Conservation (phyloP, 2,888 invertebrate species). For the Itoplectis maculator region DNA sequence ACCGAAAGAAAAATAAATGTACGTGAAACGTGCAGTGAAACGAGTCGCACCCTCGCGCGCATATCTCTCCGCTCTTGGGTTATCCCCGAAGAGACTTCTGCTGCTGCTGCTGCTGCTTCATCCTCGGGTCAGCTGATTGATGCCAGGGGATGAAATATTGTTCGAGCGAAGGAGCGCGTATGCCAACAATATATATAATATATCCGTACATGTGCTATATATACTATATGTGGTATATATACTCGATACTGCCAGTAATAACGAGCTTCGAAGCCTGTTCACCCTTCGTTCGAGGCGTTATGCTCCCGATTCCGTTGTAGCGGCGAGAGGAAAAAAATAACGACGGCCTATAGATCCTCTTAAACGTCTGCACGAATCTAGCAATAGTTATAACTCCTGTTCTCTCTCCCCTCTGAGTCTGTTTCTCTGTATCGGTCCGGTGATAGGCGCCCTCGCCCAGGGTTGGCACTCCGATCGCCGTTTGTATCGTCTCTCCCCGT, state of each 20-base stretch:
- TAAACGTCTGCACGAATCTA: constrained; percentile 33
- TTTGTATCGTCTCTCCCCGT: neutral
- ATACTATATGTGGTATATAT: neutral
- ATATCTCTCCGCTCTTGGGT: constrained; percentile 41
- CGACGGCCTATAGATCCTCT: constrained; percentile 29
- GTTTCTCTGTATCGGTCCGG: neutral
- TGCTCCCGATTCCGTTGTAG: constrained; percentile 35
- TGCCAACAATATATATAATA: neutral
- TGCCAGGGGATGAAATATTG: constrained; percentile 63
- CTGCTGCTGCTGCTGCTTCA: constrained; percentile 47
- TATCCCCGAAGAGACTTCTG: constrained; percentile 20
- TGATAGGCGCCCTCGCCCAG: neutral
- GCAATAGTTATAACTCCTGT: constrained; percentile 41
- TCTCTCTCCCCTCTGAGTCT: neutral
- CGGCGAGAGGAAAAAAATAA: constrained; percentile 38
- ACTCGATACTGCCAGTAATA: constrained; percentile 43
- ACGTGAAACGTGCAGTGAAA: constrained; percentile 42
- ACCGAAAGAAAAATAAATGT: constrained; percentile 44
- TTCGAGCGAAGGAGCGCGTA: constrained; percentile 33
- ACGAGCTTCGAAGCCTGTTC: constrained; percentile 30
- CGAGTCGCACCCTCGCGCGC: constrained; percentile 45
- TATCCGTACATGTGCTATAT: neutral
- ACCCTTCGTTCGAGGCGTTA: constrained; percentile 48
- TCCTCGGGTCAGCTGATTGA: constrained; percentile 66
- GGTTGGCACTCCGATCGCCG: neutral